phyloP scores from a whole-genome alignment of 2,888 invertebrate genomes.

The Automeris io region DNA sequence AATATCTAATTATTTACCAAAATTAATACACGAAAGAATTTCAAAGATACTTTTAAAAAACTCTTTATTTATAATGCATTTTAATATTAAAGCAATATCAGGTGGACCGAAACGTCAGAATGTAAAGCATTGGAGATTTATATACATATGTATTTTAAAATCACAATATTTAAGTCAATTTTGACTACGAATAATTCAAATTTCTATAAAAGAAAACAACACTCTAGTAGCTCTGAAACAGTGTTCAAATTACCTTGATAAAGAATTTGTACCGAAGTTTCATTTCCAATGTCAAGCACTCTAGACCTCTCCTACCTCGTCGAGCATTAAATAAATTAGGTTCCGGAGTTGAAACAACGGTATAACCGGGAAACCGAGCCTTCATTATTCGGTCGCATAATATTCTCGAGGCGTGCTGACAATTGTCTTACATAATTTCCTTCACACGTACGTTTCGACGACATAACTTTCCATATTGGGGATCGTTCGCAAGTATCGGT shows the following conservation, averaged over 20 bases:
- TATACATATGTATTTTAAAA: too few species aligned
- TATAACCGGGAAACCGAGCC: slow-evolving; percentile 22
- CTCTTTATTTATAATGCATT: not conserved
- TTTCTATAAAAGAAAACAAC: not conserved
- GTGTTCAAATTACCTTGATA: slow-evolving; percentile 4
- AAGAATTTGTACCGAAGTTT: slow-evolving; percentile 4
- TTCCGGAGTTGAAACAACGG: slow-evolving; percentile 17
- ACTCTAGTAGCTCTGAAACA: not conserved
- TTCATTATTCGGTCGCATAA: slow-evolving; percentile 16
- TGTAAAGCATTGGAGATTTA: not conserved
- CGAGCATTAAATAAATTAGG: slow-evolving; percentile 28
- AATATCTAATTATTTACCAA: too few species aligned
- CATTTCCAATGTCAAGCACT: slow-evolving; percentile 20
- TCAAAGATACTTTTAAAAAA: not conserved
- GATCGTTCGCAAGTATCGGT: too few species aligned
- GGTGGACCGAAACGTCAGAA: not conserved
- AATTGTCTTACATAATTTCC: slow-evolving; percentile 15
- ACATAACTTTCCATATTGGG: too few species aligned
- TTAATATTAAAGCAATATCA: not conserved
- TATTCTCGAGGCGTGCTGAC: slow-evolving; percentile 12
- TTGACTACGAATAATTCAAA: not conserved
- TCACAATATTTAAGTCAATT: not conserved
- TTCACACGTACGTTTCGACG: too few species aligned
- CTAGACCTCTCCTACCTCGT: slow-evolving; percentile 18
- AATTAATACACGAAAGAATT: too few species aligned